These are phyloP conservation scores for Oryzias melastigma DNA, from an alignment of 2,113 vertebrate genomes.

Conservation along the genomic window DNA sequence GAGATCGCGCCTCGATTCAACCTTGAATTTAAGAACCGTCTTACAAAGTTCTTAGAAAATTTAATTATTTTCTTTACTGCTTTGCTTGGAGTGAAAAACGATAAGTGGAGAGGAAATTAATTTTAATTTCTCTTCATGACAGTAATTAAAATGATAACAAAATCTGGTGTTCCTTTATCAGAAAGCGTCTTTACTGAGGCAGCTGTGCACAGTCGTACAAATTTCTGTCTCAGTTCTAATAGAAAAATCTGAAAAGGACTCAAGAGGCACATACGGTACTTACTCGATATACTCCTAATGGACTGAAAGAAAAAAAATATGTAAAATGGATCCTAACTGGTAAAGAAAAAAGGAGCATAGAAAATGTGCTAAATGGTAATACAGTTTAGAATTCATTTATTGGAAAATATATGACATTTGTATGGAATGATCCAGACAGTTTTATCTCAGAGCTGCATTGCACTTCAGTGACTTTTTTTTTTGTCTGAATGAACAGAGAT, in stretches of 20 bases:
- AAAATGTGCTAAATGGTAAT: constrained; percentile 12
- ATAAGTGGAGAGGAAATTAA: neutral
- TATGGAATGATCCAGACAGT: constrained; percentile 41
- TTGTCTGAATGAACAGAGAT: constrained; percentile 48
- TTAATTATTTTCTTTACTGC: neutral
- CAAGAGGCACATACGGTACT: neutral
- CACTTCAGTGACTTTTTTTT: constrained; percentile 39
- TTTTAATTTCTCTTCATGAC: constrained; percentile 17
- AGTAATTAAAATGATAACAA: constrained; percentile 35
- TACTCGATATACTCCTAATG: neutral
- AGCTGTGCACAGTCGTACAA: constrained; percentile 9
- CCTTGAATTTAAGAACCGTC: neutral
- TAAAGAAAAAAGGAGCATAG: neutral
- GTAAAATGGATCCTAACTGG: constrained; percentile 7
- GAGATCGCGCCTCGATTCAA: neutral
- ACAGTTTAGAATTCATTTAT: constrained; percentile 19
- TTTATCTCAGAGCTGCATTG: constrained; percentile 43
- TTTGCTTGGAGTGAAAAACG: constrained; percentile 3
- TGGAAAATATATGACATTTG: constrained; percentile 29
- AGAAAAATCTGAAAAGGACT: neutral
- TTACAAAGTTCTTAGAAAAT: neutral
- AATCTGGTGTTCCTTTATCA: constrained; percentile 23
- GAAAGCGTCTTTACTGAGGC: constrained; percentile 16
- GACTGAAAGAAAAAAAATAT: constrained; percentile 9
- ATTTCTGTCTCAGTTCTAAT: constrained; percentile 11